Base-by-base conservation (phyloP, 2,888 invertebrate species). In the Hoplodrina ambigua region DNA sequence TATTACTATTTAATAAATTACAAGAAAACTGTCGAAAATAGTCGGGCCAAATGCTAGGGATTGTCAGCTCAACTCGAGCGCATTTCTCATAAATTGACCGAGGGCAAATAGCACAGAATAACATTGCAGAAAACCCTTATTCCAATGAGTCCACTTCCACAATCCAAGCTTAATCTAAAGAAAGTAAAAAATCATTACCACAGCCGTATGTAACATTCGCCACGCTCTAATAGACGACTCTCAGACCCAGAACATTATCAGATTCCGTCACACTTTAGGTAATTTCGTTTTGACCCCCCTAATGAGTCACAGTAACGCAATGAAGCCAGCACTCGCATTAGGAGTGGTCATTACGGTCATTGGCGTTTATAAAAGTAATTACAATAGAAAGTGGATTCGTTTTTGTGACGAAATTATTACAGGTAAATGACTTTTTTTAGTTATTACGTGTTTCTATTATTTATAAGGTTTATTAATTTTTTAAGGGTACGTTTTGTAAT, bases 251-350 rank as follows among this genome's bases (percentile, higher is more conserved):
- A 88, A 90, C 90, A 92, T 93, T 94, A 94, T 94, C 93, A 92
- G 93, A 94, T 94, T 93, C 89, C 91, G 94, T 94, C 94, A 94
- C 94, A 94, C 93, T 94, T 91, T 88, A 84, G 85, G 90, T 92
- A 92, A 93, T 92, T 93, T 88, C 86, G 81, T 83, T 88, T 87
- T 89, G 85, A 89, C 90, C 90, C 93, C 67, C 86, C 80, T 94
- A 94, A 94, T 94, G 93, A 94, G 94, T 89, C 85, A 80, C 61
- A 88, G 90, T 90, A 94, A 93, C 92, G 93, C 94, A 88, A 93
- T 89, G 90, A 90, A 89, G 85, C 89, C 82, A 79, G 83, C 89
- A 91, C 92, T 93, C 89, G 90, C 88, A 88, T 90, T 92, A 92
- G 88, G 89, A 92, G 90, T 89, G 87, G 88, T 85, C 91, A 90